Conservation (phyloP, 2,888 invertebrate genomes). For the Blomia tropicalis region DNA sequence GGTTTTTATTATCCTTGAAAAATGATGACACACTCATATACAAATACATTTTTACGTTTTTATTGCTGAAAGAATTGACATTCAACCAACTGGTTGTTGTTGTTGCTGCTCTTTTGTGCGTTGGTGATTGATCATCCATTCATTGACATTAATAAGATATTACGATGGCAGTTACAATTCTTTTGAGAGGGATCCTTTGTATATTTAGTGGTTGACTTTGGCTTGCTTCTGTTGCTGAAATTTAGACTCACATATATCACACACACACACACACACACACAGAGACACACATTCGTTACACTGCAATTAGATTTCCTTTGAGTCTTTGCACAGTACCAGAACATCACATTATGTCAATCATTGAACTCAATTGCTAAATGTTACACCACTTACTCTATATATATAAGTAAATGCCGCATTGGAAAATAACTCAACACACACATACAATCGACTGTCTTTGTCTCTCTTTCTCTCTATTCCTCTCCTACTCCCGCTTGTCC, state of each 20-base stretch:
- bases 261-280: no score
- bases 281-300: no score
- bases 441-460: background rate
- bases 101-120: no score
- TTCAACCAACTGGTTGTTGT: slow-evolving; percentile 8
- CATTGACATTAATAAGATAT: slow-evolving; percentile 13
- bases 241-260: background rate
- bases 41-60: no score
- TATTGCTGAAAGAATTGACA: no score
- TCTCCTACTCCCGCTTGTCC: background rate
- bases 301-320: background rate
- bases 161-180: no score
- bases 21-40: no score
- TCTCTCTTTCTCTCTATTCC: background rate
- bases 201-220: no score
- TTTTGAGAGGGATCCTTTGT: no score
- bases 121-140: slow-evolving; percentile 13
- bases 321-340: background rate
- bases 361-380: slow-evolving; percentile 11
- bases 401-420: background rate
- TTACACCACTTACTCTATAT: no score
- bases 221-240: slow-evolving; percentile 4
- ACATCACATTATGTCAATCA: background rate
- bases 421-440: no score
- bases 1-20: no score